Conservation (phyloP, 2,797 vertebrate species). For the Macropus fuliginosus region DNA sequence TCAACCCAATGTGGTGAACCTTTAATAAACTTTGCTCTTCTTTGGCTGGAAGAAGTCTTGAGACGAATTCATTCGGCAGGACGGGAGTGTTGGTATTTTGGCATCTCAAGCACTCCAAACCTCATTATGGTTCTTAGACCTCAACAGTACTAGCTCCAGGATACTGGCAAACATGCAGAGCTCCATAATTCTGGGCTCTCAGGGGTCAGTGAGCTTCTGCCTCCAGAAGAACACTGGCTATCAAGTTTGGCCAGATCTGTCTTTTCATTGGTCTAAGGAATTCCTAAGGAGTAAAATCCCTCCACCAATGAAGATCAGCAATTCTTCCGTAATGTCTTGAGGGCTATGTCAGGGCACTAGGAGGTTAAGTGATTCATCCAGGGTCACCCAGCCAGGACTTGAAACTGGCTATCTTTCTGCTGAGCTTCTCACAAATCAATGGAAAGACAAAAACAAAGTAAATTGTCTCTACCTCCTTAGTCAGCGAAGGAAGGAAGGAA, state of each 20-base stretch:
- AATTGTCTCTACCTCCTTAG: background rate
- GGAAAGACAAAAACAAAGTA: background rate
- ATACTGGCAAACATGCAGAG: background rate
- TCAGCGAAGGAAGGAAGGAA: background rate
- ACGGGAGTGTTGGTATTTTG: too few species aligned
- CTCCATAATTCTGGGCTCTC: background rate
- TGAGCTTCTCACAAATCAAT: background rate
- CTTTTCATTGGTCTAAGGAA: background rate
- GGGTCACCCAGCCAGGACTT: background rate
- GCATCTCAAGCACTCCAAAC: too few species aligned
- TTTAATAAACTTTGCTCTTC: too few species aligned
- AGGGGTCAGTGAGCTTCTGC: background rate
- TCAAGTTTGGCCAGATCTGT: background rate
- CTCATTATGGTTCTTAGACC: too few species aligned
- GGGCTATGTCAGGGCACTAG: background rate
- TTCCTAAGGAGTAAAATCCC: background rate
- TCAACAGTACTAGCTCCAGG: background rate
- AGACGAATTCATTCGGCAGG: too few species aligned
- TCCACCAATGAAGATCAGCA: background rate
- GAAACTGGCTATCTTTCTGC: background rate
- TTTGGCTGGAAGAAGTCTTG: too few species aligned
- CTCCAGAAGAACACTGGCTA: background rate
- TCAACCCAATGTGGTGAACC: too few species aligned
- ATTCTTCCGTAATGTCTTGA: background rate
- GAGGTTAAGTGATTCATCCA: background rate